Evolutionary conservation across 92 coral and sea anemone genomes (phyloP), one percentile per base, ranked within the genome.

Genomic region (Ricordea florida): DNA sequence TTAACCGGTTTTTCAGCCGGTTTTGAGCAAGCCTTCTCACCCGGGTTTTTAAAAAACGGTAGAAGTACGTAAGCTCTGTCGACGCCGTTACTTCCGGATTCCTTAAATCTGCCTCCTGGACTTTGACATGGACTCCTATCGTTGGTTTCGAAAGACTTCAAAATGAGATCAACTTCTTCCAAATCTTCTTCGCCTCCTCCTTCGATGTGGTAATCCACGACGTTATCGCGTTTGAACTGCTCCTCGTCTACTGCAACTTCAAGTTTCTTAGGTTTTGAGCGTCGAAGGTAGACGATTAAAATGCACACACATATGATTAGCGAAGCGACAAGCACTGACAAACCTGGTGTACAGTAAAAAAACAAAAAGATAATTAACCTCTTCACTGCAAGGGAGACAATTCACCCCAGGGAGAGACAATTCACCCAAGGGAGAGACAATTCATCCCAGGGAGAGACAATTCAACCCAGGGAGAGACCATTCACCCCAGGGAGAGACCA

Each of bases 171-270:
- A 21, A 49, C 77, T 13, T 68, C 81, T 11, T 85, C 81, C 17
- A 87, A 48, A 57, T 91, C 97, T 44, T 79, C 90, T 59, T 91
- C 97, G 0, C 85, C 90, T 1, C 93, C 97, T 4, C 97, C 97
- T 14, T 91, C 90, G 74, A 91, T 87, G 72, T 80, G 92, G 59
- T 91, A 91, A 43, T 87, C 89, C 4, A 76, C 79, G 10, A 91
- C 86, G 76, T 91, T 91, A 49, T 91, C 97, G 6, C 93, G 97
- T 27, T 85, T 85, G 69, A 87, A 91, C 24, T 73, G 89, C 8
- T 91, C 80, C 27, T 83, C 93, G 17, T 68, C 88, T 5, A 79
- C 69, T 13, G 41, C 59, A 6, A 69, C 72, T 31, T 79, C 86
- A 61, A 57, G 72, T 62, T 64, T 76, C 65, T 84, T 66, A 11